Conservation (phyloP, 23 tunicate genomes). For the Phallusia fumigata region DNA sequence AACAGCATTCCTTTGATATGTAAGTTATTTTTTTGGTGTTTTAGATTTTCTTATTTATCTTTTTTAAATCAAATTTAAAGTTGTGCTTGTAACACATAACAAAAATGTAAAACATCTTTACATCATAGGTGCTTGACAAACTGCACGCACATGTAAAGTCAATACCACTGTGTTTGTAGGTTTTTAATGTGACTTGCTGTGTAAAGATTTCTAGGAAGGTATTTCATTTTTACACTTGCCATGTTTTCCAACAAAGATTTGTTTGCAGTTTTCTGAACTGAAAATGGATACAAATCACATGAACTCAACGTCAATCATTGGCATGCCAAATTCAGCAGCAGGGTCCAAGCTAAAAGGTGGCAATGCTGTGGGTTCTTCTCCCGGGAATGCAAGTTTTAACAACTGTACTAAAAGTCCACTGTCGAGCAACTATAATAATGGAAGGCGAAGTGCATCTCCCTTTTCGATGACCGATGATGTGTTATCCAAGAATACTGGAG, state of each 20-base stretch:
- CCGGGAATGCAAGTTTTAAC: conserved; percentile 23
- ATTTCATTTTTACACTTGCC: too few species aligned
- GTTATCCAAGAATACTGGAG: conserved; percentile 26
- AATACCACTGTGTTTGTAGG: too few species aligned
- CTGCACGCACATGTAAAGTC: too few species aligned
- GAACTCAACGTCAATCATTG: conserved; percentile 17
- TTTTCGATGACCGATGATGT: conserved; percentile 39
- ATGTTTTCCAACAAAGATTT: background rate
- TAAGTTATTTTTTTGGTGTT: background rate
- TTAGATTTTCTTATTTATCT: background rate
- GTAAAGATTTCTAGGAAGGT: too few species aligned
- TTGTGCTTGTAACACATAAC: too few species aligned
- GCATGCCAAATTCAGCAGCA: background rate
- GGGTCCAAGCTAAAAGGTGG: conserved; percentile 24
- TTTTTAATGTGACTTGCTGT: too few species aligned
- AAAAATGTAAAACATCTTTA: too few species aligned
- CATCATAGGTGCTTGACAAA: too few species aligned
- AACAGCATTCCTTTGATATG: background rate
- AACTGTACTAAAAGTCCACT: conserved; percentile 16
- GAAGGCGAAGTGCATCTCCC: conserved; percentile 38
- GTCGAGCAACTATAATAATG: conserved; percentile 7
- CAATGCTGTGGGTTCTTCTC: conserved; percentile 17
- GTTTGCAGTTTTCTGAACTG: background rate
- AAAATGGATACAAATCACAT: conserved; percentile 25
- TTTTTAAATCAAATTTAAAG: too few species aligned